Percentiles rank a stretch among this genome's conserved stretches.
These are phyloP conservation scores for Siphamia tubifer DNA, from an alignment of 2,113 vertebrate genomes.

Conservation along the genomic window DNA sequence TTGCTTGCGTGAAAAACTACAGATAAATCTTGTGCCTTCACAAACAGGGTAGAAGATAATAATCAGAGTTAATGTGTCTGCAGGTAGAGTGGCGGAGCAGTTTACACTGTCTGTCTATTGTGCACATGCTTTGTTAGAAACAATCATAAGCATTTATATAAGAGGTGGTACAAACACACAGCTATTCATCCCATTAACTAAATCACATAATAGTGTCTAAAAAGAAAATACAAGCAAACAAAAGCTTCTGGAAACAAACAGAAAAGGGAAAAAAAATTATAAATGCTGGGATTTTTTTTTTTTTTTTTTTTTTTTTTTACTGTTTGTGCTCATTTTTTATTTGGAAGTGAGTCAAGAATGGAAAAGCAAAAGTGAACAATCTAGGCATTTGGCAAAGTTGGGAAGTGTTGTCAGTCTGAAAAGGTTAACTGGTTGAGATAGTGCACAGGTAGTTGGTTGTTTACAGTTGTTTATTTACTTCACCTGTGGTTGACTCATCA, in stretches of 20 bases:
- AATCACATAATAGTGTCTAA: conserved; percentile 1
- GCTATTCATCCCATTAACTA: conserved; percentile 12
- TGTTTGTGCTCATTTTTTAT: background rate
- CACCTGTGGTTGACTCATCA: background rate
- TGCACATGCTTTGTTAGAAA: conserved; percentile 25
- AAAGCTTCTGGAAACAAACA: background rate
- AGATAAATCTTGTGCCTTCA: background rate
- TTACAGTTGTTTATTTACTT: background rate
- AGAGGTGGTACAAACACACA: conserved; percentile 32
- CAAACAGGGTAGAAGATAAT: conserved; percentile 15
- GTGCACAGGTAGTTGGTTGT: background rate
- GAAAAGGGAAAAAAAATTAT: background rate
- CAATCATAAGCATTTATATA: conserved; percentile 26
- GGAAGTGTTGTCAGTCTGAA: background rate
- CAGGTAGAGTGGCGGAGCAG: conserved; percentile 7
- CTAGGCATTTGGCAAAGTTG: background rate
- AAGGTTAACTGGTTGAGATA: background rate
- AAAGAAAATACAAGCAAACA: no score
- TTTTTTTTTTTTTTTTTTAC: background rate
- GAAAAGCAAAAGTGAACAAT: background rate
- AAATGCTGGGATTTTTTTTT: background rate
- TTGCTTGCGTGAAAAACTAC: background rate
- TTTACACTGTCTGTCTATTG: conserved; percentile 15
- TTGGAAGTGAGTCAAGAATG: background rate
- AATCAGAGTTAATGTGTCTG: conserved; percentile 13